Evolutionary conservation across 1,140 invertebrate species (phyloP).

Genomic region (Bombus confusus): DNA sequence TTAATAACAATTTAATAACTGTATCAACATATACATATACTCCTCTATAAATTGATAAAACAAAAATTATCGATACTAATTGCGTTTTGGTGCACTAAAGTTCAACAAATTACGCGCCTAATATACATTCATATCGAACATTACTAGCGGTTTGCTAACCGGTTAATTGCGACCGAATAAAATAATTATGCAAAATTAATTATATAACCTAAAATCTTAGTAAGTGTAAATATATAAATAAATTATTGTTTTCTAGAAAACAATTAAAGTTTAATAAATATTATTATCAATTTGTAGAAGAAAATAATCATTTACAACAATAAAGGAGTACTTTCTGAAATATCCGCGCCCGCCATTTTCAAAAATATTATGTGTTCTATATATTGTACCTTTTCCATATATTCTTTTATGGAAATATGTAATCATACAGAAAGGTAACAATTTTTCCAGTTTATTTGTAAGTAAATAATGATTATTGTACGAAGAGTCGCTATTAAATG

Average conservation of each 20-base stretch:
- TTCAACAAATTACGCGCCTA: conserved; percentile 17
- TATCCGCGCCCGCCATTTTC: conserved; percentile 70
- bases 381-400: too few species aligned
- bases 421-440: neutral
- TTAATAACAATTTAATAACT: neutral
- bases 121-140: neutral
- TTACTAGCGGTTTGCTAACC: neutral
- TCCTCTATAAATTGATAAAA: neutral
- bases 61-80: neutral
- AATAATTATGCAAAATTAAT: conserved; percentile 21
- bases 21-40: neutral
- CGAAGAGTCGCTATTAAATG: neutral
- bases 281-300: neutral
- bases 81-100: neutral
- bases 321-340: conserved; percentile 44
- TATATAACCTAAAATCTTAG: neutral
- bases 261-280: neutral
- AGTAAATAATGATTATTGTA: neutral
- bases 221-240: neutral
- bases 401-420: neutral
- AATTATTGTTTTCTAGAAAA: neutral
- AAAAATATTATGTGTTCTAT: conserved; percentile 42
- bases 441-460: neutral
- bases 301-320: conserved; percentile 9
- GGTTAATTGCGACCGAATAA: conserved; percentile 2